Evolutionary conservation across 2,797 vertebrate genomes (phyloP), one percentile per base, ranked within the genome.

Genomic region (Darevskia mixta): DNA sequence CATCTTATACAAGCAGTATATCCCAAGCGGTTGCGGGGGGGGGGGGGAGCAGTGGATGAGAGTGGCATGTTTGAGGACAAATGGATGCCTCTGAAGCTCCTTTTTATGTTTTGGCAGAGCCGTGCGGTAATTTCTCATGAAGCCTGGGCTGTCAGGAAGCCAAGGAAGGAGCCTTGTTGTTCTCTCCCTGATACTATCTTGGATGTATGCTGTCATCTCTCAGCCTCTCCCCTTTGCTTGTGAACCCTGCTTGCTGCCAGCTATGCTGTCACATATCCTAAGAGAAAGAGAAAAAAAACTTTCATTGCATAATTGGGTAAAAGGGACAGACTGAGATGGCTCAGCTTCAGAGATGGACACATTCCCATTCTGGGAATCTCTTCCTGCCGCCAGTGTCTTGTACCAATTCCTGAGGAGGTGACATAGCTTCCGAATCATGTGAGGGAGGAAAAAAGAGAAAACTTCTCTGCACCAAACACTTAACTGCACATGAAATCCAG

Each of bases 241-340:
- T 84, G 67, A 82, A 93, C 32, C 38, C 79, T 18, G 82, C 76
- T 85, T 89, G 76, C 76, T 90, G 85, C 92, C 94, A 95, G 0
- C 80, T 87, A 38, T 82, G 78, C 69, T 90, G 73, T 92, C 89
- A 91, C 77, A 91, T 90, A 20, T 82, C 85, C 38, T 27, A 66
- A 35, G 90, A 88, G 75, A 92, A 92, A 91, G 45, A 93, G 78
- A 58, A 92, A 92, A 92, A 90, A 8, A 45, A n/a, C 23, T 87
- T 90, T 90, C 49, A 55, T 73, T 86, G 71, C 72, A 78, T 85
- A 92, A 83, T 55, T 67, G 45, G 32, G 55, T 58, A 85, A 25
- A 0, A 87, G 71, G 15, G 1, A 72, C 41, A 13, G 71, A 80
- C 67, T 32, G 77, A 76, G 43, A 83, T 94, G 78, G 77, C 32